Evolutionary conservation across 2,888 invertebrate species (phyloP), one percentile per base, ranked within the genome.

Genomic region (Axea sp.): DNA sequence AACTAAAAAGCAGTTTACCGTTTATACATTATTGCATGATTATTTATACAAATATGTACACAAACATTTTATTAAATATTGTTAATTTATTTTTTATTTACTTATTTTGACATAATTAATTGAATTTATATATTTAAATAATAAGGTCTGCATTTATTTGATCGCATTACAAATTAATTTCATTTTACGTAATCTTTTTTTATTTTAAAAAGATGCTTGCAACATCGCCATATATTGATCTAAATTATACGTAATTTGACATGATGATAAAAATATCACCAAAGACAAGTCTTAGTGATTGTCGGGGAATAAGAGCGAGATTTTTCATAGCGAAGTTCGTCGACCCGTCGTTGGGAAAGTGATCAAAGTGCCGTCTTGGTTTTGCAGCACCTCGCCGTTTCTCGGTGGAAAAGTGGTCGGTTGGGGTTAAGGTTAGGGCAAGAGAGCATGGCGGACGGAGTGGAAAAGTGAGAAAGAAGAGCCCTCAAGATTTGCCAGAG

Each of bases 401-500:
- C 45, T 39, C 43, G 12, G 64, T 22, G 33, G 51, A 69, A 53
- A 71, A 51, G 26, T 57, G 65, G 55, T 55, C 43, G 57, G 55
- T 33, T 26, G 62, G 60, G 64, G 64, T 64, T 75, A 53, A 75
- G 72, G 67, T 75, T 71, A 51, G 74, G 73, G 69, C 43, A 76
- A 69, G 41, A 49, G 51, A 47, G 67, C 73, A 67, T 65, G 45
- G 73, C 51, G 69, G 77, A 77, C 77, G 73, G 73, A 69, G 78
- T 78, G 77, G 78, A 76, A 80, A 76, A 79, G 67, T 43, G 68
- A 68, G 74, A 74, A 73, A 73, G 73, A 72, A 78, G 76, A 73
- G 78, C 80, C 80, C 81, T 81, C 81, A 87, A 87, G 87, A 86
- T 87, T 87, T 87, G 86, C 83, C 79, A 77, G 84, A 86, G 87